Evolutionary conservation across 2,888 invertebrate genomes (phyloP), one percentile per base, ranked within the genome.

Genomic region (Drosophila paramelanica): DNA sequence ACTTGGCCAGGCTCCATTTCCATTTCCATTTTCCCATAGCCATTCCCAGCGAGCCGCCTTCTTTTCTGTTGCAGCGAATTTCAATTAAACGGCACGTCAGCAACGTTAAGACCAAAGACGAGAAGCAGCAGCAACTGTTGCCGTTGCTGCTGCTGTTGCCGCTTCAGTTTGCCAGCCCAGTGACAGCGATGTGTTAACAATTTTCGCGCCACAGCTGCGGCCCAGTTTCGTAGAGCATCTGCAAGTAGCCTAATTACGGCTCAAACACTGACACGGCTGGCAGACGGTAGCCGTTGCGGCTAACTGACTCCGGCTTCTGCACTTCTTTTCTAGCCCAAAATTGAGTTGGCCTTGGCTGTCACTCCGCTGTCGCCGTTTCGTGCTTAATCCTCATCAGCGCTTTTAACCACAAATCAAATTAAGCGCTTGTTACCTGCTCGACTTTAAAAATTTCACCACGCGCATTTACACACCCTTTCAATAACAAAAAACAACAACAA

Each of bases 101-200:
- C 70, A 67, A 70, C 86, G 73, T 85, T 79, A 82, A 79, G 69
- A 61, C 45, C 52, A 51, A 67, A 69, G 61, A 69, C 41, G 61
- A 60, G 60, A 47, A 59, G 42, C 57, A 49, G 51, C 56, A 50
- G 58, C 39, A 60, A 64, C 79, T 72, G 61, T 55, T 56, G 42
- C 43, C 13, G 58, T 36, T 49, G 46, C 43, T 20, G 51, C 25
- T 25, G 36, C 59, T 46, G 76, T 55, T 53, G 65, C 68, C 41
- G 43, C 42, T 59, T 45, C 56, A 23, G 49, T 49, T 56, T 56
- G 38, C 56, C 17, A 11, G 14, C 25, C 39, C 73, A 73, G 39
- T 85, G 83, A 88, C 88, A 84, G 88, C 88, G 82, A 85, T 88
- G 85, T 88, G 85, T 84, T 85, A 85, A 89, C 84, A 73, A 85